phyloP scores from a whole-genome alignment of 2,797 vertebrate species.

The Moxostoma hubbsi region DNA sequence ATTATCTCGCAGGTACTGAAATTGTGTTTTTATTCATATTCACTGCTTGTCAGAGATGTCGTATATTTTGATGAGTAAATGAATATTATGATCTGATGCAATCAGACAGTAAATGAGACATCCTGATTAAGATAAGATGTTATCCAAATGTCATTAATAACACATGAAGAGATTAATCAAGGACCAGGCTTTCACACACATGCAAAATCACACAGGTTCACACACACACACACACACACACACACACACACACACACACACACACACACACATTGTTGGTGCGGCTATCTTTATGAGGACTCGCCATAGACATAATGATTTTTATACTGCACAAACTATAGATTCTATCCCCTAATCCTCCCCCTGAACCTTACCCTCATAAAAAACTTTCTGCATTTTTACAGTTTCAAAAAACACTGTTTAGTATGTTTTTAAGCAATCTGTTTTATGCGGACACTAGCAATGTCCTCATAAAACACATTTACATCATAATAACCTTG shows the following conservation, averaged over 20 bases:
- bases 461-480: no score
- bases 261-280: no score
- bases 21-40: constrained; percentile 61
- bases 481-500: no score
- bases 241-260: not conserved
- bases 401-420: no score
- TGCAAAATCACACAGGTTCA: not conserved
- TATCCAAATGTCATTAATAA: constrained; percentile 67
- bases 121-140: constrained; percentile 60
- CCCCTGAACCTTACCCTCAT: no score
- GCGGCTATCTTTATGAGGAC: no score
- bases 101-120: constrained; percentile 66
- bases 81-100: constrained; percentile 62
- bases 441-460: no score
- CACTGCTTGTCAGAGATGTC: constrained; percentile 58
- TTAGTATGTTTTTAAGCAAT: no score
- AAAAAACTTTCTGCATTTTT: no score
- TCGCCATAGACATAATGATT: no score
- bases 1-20: constrained; percentile 51
- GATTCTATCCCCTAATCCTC: no score
- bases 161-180: constrained; percentile 67
- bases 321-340: no score
- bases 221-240: constrained; percentile 1
- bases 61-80: constrained; percentile 58
- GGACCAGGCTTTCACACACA: constrained; percentile 27